Evolutionary conservation across 1,140 invertebrate genomes (phyloP), one percentile per base, ranked within the genome.

Genomic region (Drosophila punjabiensis): DNA sequence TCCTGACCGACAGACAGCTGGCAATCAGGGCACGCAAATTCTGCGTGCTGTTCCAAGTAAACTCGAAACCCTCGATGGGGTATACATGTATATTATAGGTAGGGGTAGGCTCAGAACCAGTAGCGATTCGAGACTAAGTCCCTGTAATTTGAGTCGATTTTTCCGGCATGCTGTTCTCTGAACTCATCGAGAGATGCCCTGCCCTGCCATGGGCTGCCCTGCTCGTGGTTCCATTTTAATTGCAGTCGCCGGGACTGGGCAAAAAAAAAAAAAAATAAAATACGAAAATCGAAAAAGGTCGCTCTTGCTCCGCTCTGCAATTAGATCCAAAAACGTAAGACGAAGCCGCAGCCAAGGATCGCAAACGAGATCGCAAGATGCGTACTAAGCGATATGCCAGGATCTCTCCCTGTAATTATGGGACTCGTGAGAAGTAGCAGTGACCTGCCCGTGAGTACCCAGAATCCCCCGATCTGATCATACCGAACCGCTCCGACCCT

Each of bases 141-240:
- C 71, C 70, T 90, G 85, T 85, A 89, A 89, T 90, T 82, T 86
- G 85, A 89, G 85, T 90, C 73, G 75, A 85, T 82, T 89, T 89
- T 89, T 89, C 85, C 85, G 85, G 85, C 85, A 89, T 81, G 82
- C 85, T 89, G 85, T 88, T 79, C 76, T 73, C 68, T 71, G 71
- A 74, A 74, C 60, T 61, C 71, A 37, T 71, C 66, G 60, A 61
- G 55, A 62, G 24, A 24, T 24, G 24, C 24, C 24, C 24, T 74
- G 71, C 69, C 52, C 68, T 74, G 56, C 48, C 53, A 20, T 37
- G 76, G 52, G 33, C 70, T 76, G 60, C 52, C 52, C 47, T 81
- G 67, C 61, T 85, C 82, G 82, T 89, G 81, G 85, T 88, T 88
- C 84, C 81, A 90, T 82, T 86, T 89, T 89, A 89, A 89, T 89